phyloP scores from a whole-genome alignment of 2,113 vertebrate genomes.

The Hassar affinis region DNA sequence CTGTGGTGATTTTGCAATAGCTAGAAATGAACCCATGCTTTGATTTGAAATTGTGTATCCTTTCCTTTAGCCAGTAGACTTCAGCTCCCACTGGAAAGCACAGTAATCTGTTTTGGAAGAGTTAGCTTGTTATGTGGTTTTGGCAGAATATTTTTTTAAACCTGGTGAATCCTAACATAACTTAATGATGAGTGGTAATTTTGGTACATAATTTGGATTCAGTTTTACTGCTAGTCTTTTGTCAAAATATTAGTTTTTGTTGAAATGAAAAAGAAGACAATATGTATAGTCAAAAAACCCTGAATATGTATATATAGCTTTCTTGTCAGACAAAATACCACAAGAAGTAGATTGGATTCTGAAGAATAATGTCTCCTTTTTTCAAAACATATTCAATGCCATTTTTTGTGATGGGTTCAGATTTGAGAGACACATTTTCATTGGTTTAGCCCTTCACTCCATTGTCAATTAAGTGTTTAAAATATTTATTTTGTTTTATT shows the following conservation, averaged over 20 bases:
- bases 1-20: constrained; percentile 59
- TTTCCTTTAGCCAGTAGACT: constrained; percentile 68
- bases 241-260: neutral
- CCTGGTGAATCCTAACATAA: neutral
- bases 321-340: neutral
- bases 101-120: constrained; percentile 55
- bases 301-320: neutral
- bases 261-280: neutral
- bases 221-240: neutral
- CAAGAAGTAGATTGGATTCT: neutral
- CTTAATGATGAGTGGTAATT: neutral
- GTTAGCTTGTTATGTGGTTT: constrained; percentile 2
- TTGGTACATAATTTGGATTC: neutral
- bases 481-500: too few species aligned
- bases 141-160: neutral
- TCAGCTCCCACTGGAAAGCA: constrained; percentile 56
- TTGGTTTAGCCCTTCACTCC: neutral
- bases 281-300: neutral
- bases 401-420: neutral
- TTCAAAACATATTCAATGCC: neutral
- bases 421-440: neutral
- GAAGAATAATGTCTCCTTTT: neutral
- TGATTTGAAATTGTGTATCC: constrained; percentile 70
- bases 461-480: neutral
- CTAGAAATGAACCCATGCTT: constrained; percentile 67